phyloP scores from a whole-genome alignment of 2,113 vertebrate species.

The Rattus norvegicus region DNA sequence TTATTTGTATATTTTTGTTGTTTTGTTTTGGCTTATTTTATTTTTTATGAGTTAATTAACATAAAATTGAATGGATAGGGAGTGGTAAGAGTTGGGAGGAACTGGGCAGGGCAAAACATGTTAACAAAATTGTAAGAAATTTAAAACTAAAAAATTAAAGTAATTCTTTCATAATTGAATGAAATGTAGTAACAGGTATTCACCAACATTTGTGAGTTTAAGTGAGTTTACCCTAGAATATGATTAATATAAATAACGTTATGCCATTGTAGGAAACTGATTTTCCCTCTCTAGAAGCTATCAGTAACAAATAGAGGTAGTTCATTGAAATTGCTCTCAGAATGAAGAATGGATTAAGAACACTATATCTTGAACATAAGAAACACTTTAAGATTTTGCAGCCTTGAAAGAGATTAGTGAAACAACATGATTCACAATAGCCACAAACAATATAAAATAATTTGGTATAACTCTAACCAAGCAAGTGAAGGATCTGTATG shows the following conservation, averaged over 20 bases:
- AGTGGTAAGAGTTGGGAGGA: neutral
- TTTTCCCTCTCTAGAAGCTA: neutral
- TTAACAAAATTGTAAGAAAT: neutral
- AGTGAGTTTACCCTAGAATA: no score
- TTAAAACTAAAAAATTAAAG: neutral
- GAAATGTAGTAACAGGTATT: neutral
- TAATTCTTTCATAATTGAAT: neutral
- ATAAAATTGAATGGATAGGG: neutral
- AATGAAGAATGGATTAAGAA: neutral
- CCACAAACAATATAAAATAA: no score
- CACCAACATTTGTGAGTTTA: neutral
- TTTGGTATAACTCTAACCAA: no score
- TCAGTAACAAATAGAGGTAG: neutral
- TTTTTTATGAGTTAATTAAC: neutral
- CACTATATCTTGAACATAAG: neutral
- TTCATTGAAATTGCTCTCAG: neutral
- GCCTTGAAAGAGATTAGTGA: neutral
- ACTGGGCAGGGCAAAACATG: neutral
- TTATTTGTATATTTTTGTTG: neutral
- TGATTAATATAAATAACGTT: neutral
- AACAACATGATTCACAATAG: no score
- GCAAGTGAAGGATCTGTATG: no score
- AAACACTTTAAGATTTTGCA: neutral
- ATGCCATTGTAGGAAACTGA: neutral
- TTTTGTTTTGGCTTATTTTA: neutral